Base-by-base conservation (phyloP, 2,888 invertebrate genomes). In the Cacoxenus indagator region DNA sequence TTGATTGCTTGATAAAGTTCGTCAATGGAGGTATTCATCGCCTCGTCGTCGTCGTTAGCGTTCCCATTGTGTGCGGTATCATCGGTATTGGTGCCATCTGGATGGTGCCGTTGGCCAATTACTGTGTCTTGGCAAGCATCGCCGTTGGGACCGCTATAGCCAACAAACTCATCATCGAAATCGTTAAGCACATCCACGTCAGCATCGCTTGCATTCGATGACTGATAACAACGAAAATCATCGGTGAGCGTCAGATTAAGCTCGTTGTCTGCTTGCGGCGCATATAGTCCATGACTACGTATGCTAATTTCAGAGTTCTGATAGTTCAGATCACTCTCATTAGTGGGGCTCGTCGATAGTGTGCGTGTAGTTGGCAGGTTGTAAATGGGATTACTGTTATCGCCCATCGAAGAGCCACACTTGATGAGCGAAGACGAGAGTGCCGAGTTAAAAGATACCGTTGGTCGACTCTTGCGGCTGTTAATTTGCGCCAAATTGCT, bases 1-100 rank as follows among this genome's bases (percentile, higher is more conserved):
- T 87, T 88, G 71, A 93, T 93, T 79, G 92, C 92, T 76, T 93
- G 92, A 83, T 93, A 93, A 8, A 93, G 87, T 81, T 93, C 93
- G 78, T 93, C 93, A 64, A 93, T 88, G 9, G 88, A 88, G 26
- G 83, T 79, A 64, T 87, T 85, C 69, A 86, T 84, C 24, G 78
- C 79, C 65, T 76, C 76, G 9, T 74, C 72, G 2, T 80, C 75
- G 22, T 74, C 72, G 9, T 76, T 72, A 17, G 69, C 67, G 19
- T 43, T n/a, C 46, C 67, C 64, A 19, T 29, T 27, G 1, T 43
- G 48, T 19, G 8, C 43, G 19, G 70, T 75, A 46, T 81, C 78
- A 24, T 82, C 79, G 17, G 77, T 73, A 11, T 72, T 67, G 1
- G 67, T 71, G 1, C 71, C 75, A 55, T 79, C 81, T 67, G 76